Conservation (phyloP, 2,113 vertebrate genomes). For the Trachemys scripta region DNA sequence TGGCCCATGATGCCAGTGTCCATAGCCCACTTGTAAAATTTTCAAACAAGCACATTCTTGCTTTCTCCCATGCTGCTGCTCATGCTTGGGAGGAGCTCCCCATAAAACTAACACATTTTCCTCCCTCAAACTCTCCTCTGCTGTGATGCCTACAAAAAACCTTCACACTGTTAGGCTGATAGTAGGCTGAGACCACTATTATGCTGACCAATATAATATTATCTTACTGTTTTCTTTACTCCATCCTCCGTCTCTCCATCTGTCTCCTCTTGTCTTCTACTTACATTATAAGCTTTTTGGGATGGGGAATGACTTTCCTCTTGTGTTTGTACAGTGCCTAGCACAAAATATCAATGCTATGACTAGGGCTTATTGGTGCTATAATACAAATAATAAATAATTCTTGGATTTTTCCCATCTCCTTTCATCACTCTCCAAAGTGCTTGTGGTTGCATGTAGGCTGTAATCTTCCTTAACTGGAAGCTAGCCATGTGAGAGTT, state of each 20-base stretch:
- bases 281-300: background rate
- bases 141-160: background rate
- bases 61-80: background rate
- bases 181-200: background rate
- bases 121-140: background rate
- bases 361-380: background rate
- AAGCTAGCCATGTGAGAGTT: conserved; percentile 43
- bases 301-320: background rate
- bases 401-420: background rate
- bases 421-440: conserved; percentile 16
- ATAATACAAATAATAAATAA: background rate
- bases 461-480: conserved; percentile 48
- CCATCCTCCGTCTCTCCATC: background rate
- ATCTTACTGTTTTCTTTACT: background rate
- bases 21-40: background rate
- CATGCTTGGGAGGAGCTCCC: too few relatives aligned
- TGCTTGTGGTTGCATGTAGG: conserved; percentile 39
- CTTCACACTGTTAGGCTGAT: background rate
- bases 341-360: background rate
- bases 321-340: background rate
- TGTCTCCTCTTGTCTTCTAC: background rate
- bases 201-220: background rate
- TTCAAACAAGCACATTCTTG: background rate
- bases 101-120: background rate
- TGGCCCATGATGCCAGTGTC: background rate